phyloP scores from a whole-genome alignment of 2,888 invertebrate species.

The Andricus curvator region DNA sequence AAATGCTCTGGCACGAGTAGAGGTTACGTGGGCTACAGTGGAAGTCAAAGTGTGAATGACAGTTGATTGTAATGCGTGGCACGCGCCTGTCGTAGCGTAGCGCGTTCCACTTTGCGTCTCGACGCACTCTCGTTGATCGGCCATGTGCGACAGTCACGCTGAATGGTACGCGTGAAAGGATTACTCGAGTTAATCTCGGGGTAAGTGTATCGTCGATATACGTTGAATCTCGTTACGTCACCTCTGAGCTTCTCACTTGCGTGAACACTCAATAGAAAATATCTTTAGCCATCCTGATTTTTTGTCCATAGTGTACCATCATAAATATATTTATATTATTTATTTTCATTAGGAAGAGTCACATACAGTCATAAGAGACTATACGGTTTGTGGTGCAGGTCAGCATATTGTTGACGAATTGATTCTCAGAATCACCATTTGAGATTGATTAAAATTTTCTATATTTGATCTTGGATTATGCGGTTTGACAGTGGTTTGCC shows the following conservation, averaged over 20 bases:
- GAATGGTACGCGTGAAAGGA: slow-evolving; percentile 53
- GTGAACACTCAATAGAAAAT: not conserved
- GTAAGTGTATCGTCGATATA: slow-evolving; percentile 36
- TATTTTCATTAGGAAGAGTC: too few species aligned
- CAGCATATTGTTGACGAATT: too few species aligned
- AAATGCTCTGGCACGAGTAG: slow-evolving; percentile 41
- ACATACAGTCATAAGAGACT: too few species aligned
- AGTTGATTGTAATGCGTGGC: slow-evolving; percentile 72
- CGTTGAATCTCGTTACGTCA: slow-evolving; percentile 33
- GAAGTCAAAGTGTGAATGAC: slow-evolving; percentile 69
- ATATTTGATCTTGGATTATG: too few species aligned
- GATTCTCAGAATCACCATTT: too few species aligned
- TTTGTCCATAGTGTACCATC: too few species aligned
- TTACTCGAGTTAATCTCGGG: slow-evolving; percentile 47
- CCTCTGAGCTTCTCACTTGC: slow-evolving; percentile 33
- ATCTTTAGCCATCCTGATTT: not conserved
- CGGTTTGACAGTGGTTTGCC: too few species aligned
- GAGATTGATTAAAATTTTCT: too few species aligned
- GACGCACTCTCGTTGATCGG: slow-evolving; percentile 66
- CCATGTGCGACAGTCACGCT: slow-evolving; percentile 52
- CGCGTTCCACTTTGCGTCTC: slow-evolving; percentile 58
- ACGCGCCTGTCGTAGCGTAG: slow-evolving; percentile 62
- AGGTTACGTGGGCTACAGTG: slow-evolving; percentile 51
- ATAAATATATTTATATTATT: too few species aligned
- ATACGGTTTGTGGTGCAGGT: too few species aligned